Percentiles rank a stretch among this genome's conserved stretches.
Evolutionary conservation across 1,140 invertebrate species (phyloP).

Genomic region (Holcopasites calliopsidis): DNA sequence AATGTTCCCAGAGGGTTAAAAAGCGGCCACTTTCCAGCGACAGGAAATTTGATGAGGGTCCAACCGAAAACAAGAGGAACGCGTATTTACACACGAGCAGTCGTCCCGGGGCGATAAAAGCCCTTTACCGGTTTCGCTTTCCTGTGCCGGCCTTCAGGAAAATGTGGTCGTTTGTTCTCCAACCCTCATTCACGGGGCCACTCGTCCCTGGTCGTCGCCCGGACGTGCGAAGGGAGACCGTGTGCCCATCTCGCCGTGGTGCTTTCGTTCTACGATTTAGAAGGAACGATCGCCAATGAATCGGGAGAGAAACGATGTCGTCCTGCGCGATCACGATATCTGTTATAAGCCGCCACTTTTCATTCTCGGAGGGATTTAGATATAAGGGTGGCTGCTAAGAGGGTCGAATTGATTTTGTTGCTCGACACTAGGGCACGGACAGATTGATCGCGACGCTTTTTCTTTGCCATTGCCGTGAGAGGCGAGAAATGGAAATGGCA

Average conservation of each 20-base stretch:
- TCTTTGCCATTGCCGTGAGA: background rate
- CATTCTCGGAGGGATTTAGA: background rate
- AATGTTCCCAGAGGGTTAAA: constrained; percentile 32
- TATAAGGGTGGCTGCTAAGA: background rate
- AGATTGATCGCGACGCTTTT: background rate
- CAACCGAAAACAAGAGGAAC: constrained; percentile 57
- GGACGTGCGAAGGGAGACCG: constrained; percentile 33
- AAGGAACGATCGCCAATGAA: constrained; percentile 10
- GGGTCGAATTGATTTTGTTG: constrained; percentile 11
- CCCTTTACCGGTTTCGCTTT: constrained; percentile 4
- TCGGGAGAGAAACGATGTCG: background rate
- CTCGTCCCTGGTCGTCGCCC: background rate
- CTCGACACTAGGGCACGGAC: background rate
- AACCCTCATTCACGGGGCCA: constrained; percentile 28
- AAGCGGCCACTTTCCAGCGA: constrained; percentile 42
- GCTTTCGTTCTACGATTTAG: background rate
- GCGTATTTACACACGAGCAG: constrained; percentile 35
- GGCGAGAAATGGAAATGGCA: too few species aligned
- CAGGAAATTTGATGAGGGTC: constrained; percentile 68
- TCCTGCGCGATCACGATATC: background rate
- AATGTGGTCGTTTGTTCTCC: constrained; percentile 47
- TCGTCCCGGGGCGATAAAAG: constrained; percentile 41
- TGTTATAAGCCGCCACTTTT: background rate
- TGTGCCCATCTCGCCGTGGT: background rate
- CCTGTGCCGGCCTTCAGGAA: constrained; percentile 1